phyloP scores from a whole-genome alignment of 1,140 invertebrate genomes.

The Drosophila subobscura region DNA sequence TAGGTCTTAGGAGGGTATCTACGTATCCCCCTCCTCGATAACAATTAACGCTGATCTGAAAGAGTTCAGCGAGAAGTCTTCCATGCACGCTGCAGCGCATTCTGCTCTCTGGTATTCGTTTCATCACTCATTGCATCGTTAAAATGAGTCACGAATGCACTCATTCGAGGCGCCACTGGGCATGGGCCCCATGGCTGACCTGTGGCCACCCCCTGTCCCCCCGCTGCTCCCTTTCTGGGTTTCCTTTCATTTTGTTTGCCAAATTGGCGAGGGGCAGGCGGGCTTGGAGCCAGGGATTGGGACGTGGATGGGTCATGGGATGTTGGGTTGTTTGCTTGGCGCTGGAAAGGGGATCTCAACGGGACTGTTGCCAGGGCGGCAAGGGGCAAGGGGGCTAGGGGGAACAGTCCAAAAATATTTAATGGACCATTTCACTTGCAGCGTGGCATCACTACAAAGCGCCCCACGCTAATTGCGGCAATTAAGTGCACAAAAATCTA shows the following conservation, averaged over 20 bases:
- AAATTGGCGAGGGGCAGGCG: slow-evolving; percentile 25
- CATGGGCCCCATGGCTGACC: neutral
- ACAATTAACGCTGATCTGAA: too few species aligned
- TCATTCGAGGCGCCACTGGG: slow-evolving; percentile 6
- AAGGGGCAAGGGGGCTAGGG: neutral
- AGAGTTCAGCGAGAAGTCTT: too few species aligned
- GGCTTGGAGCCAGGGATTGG: neutral
- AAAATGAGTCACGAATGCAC: slow-evolving; percentile 21
- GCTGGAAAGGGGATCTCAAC: neutral
- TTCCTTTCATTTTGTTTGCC: slow-evolving; percentile 51
- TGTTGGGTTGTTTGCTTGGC: too few species aligned
- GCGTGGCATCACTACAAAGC: slow-evolving; percentile 78
- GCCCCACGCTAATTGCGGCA: slow-evolving; percentile 80
- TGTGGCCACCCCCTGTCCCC: neutral
- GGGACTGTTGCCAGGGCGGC: neutral
- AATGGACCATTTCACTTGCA: slow-evolving; percentile 69
- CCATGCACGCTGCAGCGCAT: too few species aligned
- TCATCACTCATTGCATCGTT: too few species aligned
- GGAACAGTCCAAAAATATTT: slow-evolving; percentile 44
- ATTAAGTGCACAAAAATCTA: slow-evolving; percentile 78
- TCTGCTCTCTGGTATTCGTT: too few species aligned
- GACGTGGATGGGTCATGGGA: neutral
- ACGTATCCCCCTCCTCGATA: neutral
- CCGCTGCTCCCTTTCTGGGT: neutral
- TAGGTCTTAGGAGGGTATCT: neutral